Evolutionary conservation across 2,888 invertebrate species (phyloP).

Genomic region (Epsilonema sp.): DNA sequence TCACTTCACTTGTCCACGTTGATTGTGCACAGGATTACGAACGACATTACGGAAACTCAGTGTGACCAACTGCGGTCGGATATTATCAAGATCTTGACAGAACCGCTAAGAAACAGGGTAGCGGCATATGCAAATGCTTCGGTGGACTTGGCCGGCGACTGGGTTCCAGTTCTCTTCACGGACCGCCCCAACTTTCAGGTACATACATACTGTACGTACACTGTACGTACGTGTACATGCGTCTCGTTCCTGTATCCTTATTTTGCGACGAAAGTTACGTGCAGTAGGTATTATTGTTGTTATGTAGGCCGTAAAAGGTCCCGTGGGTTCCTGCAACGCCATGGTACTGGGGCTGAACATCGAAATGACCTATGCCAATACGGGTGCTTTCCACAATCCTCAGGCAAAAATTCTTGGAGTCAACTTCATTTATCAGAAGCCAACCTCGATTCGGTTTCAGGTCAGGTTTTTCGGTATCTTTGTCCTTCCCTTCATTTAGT

Average conservation of each 20-base stretch:
- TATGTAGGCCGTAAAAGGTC: neutral
- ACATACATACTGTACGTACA: neutral
- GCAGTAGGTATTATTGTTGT: neutral
- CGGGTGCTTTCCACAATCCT: slow-evolving; percentile 34
- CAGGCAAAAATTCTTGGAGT: slow-evolving; percentile 36
- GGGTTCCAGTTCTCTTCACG: slow-evolving; percentile 20
- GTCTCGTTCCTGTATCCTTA: neutral
- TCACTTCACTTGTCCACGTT: too few species aligned
- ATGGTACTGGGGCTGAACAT: slow-evolving; percentile 26
- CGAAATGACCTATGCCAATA: slow-evolving; percentile 35
- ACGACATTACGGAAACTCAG: neutral
- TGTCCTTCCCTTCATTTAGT: too few species aligned
- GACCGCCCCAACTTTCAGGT: neutral
- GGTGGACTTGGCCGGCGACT: slow-evolving; percentile 23
- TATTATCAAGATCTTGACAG: neutral
- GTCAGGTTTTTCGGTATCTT: too few species aligned
- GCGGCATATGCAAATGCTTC: slow-evolving; percentile 29
- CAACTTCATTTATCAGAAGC: slow-evolving; percentile 16
- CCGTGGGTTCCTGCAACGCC: slow-evolving; percentile 10
- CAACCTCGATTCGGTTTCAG: slow-evolving; percentile 10
- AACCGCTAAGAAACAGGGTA: slow-evolving; percentile 11
- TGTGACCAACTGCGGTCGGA: neutral
- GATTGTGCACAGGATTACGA: neutral
- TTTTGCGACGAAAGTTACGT: too few species aligned
- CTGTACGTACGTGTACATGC: too few species aligned